Evolutionary conservation across 2,797 vertebrate genomes (phyloP), one percentile per base, ranked within the genome.

Genomic region (Helicolenus hilgendorfi): DNA sequence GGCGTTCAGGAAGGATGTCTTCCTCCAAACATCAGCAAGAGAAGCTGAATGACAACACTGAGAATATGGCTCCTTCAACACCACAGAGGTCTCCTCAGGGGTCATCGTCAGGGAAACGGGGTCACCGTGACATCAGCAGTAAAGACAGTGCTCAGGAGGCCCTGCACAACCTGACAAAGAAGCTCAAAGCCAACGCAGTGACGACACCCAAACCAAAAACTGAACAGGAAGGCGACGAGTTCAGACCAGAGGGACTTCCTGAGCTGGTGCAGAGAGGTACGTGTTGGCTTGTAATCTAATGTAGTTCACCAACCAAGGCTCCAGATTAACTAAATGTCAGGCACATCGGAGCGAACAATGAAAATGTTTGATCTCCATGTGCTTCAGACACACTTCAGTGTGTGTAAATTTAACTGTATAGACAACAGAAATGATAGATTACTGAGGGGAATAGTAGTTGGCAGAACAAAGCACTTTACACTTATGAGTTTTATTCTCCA

Each of bases 261-360:
- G 98, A 98, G 76, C 93, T 97, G 78, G 98, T 98, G 41, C 97
- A 96, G 89, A 98, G 94, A 98, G 98, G 98, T 99, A 92, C 45
- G 89, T 79, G 1, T 11, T 29, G 2, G 2, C 8, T 49, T 8
- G 7, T 56, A 15, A 15, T 26, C 10, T 24, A 18, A 58, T 1
- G 0, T 20, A 49, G 41, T 49, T 45, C 41, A 45, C 15, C 41
- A 45, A 45, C 0, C 41, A 45, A 15, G 41, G 6, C 15, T 45
- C 41, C 41, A 18, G 41, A 45, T 18, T 45, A 45, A 45, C 41
- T 45, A 45, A 45, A 45, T 45, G 45, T n/a, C 45, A 20, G 18
- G 1, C 15, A 20, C 0, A 49, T 0, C 18, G 3, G 15, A 18
- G 41, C 41, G 15, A 45, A 20, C 18, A 9, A 49, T 49, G 45